These are phyloP conservation scores for Eublepharis macularius DNA, from an alignment of 2,113 vertebrate genomes.

Conservation along the genomic window DNA sequence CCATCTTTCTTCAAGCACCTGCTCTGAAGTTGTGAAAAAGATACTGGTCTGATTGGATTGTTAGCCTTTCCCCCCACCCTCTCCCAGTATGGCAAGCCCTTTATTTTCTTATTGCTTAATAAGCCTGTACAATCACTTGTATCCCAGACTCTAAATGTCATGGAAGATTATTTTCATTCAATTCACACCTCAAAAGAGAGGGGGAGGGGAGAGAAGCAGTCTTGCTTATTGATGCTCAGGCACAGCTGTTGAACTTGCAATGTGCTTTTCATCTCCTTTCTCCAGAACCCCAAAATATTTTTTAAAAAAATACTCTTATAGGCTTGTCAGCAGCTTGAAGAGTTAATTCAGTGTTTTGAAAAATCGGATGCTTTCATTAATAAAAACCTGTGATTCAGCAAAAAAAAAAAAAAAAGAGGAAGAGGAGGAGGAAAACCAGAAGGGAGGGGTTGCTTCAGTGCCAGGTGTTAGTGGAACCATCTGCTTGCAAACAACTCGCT, in stretches of 20 bases:
- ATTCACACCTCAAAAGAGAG: conserved; percentile 1
- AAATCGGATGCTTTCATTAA: conserved; percentile 54
- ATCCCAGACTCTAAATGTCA: conserved; percentile 46
- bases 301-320: background rate
- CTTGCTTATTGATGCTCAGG: background rate
- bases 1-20: background rate
- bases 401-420: background rate
- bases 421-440: background rate
- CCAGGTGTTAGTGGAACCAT: conserved; percentile 52
- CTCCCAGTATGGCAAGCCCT: background rate
- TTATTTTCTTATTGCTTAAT: background rate
- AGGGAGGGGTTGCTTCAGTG: background rate
- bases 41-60: background rate
- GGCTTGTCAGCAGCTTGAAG: background rate
- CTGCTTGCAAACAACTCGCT: conserved; percentile 53
- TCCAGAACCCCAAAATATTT: background rate
- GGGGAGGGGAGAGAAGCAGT: background rate
- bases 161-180: conserved; percentile 36
- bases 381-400: conserved; percentile 49
- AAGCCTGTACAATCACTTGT: conserved; percentile 30
- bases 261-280: background rate
- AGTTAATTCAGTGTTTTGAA: conserved; percentile 37
- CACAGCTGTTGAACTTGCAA: background rate
- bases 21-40: background rate
- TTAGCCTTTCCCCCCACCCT: background rate